Conservation (phyloP, 1,140 invertebrate species). For the Cydia splendana region DNA sequence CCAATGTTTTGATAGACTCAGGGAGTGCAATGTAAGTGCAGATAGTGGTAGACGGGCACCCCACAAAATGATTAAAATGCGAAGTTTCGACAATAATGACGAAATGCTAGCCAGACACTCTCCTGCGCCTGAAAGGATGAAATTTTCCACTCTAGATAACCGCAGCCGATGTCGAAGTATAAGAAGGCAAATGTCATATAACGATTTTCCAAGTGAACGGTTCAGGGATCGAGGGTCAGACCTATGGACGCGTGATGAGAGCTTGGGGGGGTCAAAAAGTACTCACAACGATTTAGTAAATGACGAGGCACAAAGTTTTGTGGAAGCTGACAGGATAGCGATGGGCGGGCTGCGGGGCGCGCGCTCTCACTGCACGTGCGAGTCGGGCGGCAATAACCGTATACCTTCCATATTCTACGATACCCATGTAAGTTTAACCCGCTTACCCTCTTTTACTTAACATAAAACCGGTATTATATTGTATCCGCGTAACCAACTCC, state of each 20-base stretch:
- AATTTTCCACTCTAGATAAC: constrained; percentile 74
- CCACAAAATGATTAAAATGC: constrained; percentile 62
- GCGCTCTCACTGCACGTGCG: constrained; percentile 71
- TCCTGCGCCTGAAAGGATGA: constrained; percentile 54
- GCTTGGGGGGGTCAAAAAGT: constrained; percentile 56
- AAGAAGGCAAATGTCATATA: constrained; percentile 72
- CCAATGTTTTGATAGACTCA: constrained; percentile 70
- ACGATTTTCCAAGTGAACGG: constrained; percentile 70
- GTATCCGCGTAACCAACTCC: neutral
- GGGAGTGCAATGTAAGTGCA: constrained; percentile 52
- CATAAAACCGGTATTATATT: constrained; percentile 15
- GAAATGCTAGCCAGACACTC: constrained; percentile 57
- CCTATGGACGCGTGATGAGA: constrained; percentile 62
- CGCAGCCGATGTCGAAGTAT: constrained; percentile 71
- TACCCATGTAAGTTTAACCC: constrained; percentile 64
- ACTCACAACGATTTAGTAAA: constrained; percentile 60
- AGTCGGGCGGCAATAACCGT: constrained; percentile 56
- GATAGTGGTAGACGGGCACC: constrained; percentile 48
- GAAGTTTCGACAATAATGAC: constrained; percentile 67
- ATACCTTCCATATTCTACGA: constrained; percentile 74
- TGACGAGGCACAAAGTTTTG: constrained; percentile 64
- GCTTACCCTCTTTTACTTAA: constrained; percentile 23
- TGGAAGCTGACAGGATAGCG: constrained; percentile 67
- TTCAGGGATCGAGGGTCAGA: constrained; percentile 58
- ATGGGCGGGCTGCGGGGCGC: constrained; percentile 56